Evolutionary conservation across 2,797 vertebrate species (phyloP).

Genomic region (Pyrocephalus nanus): DNA sequence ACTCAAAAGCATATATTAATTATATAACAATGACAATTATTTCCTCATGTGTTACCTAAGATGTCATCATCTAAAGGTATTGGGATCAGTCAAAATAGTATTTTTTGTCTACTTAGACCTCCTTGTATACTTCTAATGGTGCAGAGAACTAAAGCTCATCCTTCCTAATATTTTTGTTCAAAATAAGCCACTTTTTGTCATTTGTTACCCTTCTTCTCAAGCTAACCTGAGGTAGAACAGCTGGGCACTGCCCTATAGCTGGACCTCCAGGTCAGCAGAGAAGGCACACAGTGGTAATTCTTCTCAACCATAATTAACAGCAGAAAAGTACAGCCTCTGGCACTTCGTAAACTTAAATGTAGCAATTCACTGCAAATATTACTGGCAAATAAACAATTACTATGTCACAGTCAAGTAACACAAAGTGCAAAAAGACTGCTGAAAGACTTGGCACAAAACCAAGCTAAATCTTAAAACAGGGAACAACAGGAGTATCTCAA

Average conservation of each 20-base stretch:
- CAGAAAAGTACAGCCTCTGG: not conserved
- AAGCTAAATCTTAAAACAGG: not conserved
- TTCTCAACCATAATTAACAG: not conserved
- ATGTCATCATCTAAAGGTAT: not conserved
- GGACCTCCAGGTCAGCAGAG: not conserved
- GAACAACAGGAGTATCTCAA: not conserved
- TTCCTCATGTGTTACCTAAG: not conserved
- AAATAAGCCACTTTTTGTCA: not conserved
- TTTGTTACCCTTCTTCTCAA: not conserved
- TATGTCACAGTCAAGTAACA: not conserved
- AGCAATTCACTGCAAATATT: conserved; percentile 33
- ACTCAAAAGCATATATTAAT: not conserved
- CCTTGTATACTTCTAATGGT: not conserved
- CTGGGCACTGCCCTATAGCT: not conserved
- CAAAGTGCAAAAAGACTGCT: not conserved
- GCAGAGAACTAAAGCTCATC: not conserved
- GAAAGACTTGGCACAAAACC: not conserved
- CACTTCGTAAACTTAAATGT: not conserved
- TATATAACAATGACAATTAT: not conserved
- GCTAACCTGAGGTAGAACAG: not conserved
- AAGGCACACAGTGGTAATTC: not conserved
- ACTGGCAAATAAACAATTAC: not conserved
- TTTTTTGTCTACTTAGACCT: not conserved
- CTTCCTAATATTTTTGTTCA: not conserved
- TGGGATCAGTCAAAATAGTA: not conserved